phyloP scores from a whole-genome alignment of 2,888 invertebrate species.

The Amiota minor region DNA sequence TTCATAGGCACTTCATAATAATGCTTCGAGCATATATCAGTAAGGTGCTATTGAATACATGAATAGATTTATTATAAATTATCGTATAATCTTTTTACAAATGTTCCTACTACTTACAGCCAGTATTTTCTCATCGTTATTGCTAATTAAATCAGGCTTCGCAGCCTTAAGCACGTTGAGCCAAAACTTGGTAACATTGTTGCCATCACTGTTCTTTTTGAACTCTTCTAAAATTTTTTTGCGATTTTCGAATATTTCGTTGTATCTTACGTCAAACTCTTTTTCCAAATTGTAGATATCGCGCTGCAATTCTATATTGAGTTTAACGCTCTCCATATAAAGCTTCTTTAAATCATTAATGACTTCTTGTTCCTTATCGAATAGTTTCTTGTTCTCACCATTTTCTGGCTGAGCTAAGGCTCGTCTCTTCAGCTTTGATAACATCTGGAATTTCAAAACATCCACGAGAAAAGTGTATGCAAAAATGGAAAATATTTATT shows the following conservation, averaged over 20 bases:
- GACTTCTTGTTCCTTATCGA: slow-evolving; percentile 83
- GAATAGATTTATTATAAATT: neutral
- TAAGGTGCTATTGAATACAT: slow-evolving; percentile 51
- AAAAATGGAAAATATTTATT: too few species aligned
- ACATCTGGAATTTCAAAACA: slow-evolving; percentile 33
- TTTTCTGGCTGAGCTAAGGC: too few species aligned
- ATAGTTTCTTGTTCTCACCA: slow-evolving; percentile 48
- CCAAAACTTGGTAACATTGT: slow-evolving; percentile 91
- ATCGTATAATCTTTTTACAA: too few species aligned
- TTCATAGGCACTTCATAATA: slow-evolving; percentile 60
- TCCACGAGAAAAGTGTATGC: too few species aligned
- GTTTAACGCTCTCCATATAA: too few species aligned
- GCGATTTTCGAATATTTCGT: slow-evolving; percentile 81
- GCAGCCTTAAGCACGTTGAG: slow-evolving; percentile 87
- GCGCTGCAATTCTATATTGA: too few species aligned
- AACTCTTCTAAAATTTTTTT: too few species aligned
- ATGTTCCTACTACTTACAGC: too few species aligned
- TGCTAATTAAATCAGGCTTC: slow-evolving; percentile 67
- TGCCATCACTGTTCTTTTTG: slow-evolving; percentile 58
- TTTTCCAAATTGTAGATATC: slow-evolving; percentile 94
- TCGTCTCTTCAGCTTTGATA: too few species aligned
- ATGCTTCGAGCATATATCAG: slow-evolving; percentile 63
- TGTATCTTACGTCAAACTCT: slow-evolving; percentile 82
- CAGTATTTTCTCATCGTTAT: slow-evolving; percentile 64
- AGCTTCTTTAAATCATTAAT: slow-evolving; percentile 81